Base-by-base conservation (phyloP, 2,113 vertebrate species). In the Laticauda laticaudata region DNA sequence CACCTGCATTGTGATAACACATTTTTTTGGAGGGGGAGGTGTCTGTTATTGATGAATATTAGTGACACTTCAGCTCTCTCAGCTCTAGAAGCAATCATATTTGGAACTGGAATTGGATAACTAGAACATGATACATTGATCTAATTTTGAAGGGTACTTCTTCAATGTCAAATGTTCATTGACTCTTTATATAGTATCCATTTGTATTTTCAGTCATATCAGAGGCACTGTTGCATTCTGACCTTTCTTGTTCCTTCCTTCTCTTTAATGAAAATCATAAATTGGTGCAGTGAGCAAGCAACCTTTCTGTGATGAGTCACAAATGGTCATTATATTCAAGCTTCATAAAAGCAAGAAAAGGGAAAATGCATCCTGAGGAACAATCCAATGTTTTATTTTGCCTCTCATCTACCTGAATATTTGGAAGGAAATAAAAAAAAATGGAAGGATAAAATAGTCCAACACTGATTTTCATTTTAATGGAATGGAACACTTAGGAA, bases 101-200 rank as follows among this genome's bases (percentile, higher is more conserved):
- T 93, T 93, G 34, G 34, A 39, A 39, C 34, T 39, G 34, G 34
- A 39, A 39, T 1, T 39, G 34, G 34, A 54, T 95, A 96, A 87
- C 86, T 90, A 43, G 39, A 1, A 5, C 24, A 15, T 55, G 87
- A 92, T 86, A 6, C 87, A 94, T 92, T 53, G 90, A 96, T 94
- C 93, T 87, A 86, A 23, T 90, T 92, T 91, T 93, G 95, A 95
- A 93, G 20, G 95, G 45, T 96, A 94, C 90, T 59, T 95, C 96
- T 95, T 94, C 95, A 91, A 48, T 95, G 96, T 92, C 92, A 95
- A 88, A 90, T 94, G 94, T 97, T 95, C 95, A 96, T 93, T 95
- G 95, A 95, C 96, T 96, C 61, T 91, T 89, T 94, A 81, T 55
- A 94, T 88, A 75, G 88, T 26, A 93, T 45, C 94, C 90, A 94